Conservation (phyloP, 2,888 invertebrate genomes). For the Epinotia nisella region DNA sequence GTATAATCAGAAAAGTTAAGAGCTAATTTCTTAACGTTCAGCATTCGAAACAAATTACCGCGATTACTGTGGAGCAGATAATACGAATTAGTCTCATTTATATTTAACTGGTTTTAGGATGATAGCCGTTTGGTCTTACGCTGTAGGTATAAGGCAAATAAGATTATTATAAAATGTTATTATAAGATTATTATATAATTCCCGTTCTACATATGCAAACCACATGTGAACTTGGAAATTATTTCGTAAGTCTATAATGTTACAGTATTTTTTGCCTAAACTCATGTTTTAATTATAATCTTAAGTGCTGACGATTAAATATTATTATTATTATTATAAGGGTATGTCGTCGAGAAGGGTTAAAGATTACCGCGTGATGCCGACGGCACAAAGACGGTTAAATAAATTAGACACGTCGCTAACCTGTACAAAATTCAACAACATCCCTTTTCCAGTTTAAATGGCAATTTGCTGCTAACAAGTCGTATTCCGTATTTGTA, state of each 20-base stretch:
- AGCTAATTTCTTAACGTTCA: background rate
- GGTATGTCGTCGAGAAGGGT: constrained; percentile 13
- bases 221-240: background rate
- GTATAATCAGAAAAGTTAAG: background rate
- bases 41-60: constrained; percentile 8
- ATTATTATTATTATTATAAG: constrained; percentile 20
- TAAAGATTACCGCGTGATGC: constrained; percentile 11
- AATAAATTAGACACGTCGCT: constrained; percentile 24
- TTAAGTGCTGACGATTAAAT: constrained; percentile 9
- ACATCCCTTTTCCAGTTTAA: constrained; percentile 8
- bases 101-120: constrained; percentile 4
- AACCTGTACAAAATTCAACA: background rate
- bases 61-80: background rate
- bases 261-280: background rate
- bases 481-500: background rate
- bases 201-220: background rate
- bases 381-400: constrained; percentile 15
- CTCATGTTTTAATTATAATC: background rate
- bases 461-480: background rate
- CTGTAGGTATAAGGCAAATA: background rate
- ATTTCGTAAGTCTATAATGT: background rate
- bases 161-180: background rate
- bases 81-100: constrained; percentile 3
- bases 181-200: background rate
- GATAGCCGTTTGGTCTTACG: background rate